Conservation (phyloP, 2,797 vertebrate genomes). For the Sebastes hopkinsi region DNA sequence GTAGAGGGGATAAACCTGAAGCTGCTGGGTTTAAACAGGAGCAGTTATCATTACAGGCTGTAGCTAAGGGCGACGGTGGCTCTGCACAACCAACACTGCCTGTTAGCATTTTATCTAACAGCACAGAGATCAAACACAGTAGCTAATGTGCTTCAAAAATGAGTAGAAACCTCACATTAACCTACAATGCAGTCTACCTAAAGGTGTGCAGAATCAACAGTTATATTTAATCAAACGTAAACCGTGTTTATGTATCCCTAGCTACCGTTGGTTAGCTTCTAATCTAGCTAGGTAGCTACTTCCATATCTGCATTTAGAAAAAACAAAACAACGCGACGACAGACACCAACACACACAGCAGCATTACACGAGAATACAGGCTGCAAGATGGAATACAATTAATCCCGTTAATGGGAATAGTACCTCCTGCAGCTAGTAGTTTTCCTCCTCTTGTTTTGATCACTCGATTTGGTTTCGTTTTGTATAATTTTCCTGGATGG, state of each 20-base stretch:
- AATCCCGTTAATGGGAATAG: not conserved
- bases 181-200: not conserved
- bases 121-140: constrained; percentile 1
- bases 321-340: constrained; percentile 72
- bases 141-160: not conserved
- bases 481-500: constrained; percentile 58
- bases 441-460: constrained; percentile 25
- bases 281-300: constrained; percentile 35
- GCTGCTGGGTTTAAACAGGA: not conserved
- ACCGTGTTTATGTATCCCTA: not conserved
- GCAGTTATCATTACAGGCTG: not conserved
- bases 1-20: not conserved
- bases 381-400: fast-evolving
- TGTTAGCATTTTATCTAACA: constrained; percentile 38
- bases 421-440: constrained; percentile 76
- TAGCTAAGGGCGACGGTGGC: constrained; percentile 9
- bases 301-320: constrained; percentile 63
- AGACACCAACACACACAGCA: constrained; percentile 2
- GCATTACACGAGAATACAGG: not conserved
- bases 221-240: not conserved
- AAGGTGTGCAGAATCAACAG: not conserved
- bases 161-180: not conserved
- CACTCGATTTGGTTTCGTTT: constrained; percentile 63
- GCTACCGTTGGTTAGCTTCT: constrained; percentile 49
- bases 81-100: constrained; percentile 27